phyloP scores from a whole-genome alignment of 2,797 vertebrate species.

The Protonibea diacanthus region DNA sequence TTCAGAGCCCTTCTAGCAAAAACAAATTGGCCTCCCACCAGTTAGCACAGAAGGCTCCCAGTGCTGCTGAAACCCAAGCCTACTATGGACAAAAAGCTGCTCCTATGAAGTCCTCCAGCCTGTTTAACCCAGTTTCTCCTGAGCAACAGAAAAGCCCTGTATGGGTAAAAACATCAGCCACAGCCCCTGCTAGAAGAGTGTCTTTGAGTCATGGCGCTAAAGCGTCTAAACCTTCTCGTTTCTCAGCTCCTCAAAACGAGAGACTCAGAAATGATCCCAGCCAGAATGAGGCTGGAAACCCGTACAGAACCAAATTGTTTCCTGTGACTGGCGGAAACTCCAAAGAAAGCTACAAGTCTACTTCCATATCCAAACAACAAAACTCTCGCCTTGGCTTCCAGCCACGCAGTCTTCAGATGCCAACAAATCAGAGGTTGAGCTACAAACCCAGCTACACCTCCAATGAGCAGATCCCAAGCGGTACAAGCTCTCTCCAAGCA shows the following conservation, averaged over 20 bases:
- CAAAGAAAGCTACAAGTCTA: background rate
- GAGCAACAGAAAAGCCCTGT: accelerated
- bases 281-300: background rate
- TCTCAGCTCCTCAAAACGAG: background rate
- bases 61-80: background rate
- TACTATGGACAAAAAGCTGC: background rate
- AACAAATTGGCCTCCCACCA: background rate
- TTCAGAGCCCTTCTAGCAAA: background rate
- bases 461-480: background rate
- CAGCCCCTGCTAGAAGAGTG: constrained; percentile 12
- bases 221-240: background rate
- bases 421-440: background rate
- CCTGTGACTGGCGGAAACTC: background rate
- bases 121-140: background rate
- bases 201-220: accelerated
- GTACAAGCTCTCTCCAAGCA: accelerated
- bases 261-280: accelerated
- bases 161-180: constrained; percentile 19
- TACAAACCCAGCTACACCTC: background rate
- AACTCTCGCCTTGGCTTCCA: background rate
- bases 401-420: background rate
- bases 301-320: accelerated
- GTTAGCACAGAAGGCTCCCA: background rate
- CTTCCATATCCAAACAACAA: background rate
- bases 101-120: background rate